Evolutionary conservation across 2,113 vertebrate genomes (phyloP).

Genomic region (human): GRCh38 chr5:19671501-19672000

Average conservation of each 20-base stretch:
- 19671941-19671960: not conserved
- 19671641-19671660: not conserved
- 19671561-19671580: not conserved
- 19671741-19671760: not conserved
- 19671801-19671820: not conserved
- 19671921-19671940: not conserved
- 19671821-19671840: not conserved
- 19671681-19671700: fast-evolving
- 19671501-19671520: not conserved
- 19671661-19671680: not conserved
- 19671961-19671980: not conserved
- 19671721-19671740: not conserved
- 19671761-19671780: not conserved
- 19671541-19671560: not conserved
- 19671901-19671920: not conserved
- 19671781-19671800: not conserved
- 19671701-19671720: not conserved
- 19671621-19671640: not conserved
- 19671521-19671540: not conserved
- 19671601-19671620: not conserved
- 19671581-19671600: not conserved
- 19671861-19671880: fast-evolving
- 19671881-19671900: not conserved
- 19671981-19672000: not conserved
- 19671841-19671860: not conserved